These are phyloP conservation scores for Grammomys surdaster DNA, from an alignment of 2,113 vertebrate species.

Conservation along the genomic window DNA sequence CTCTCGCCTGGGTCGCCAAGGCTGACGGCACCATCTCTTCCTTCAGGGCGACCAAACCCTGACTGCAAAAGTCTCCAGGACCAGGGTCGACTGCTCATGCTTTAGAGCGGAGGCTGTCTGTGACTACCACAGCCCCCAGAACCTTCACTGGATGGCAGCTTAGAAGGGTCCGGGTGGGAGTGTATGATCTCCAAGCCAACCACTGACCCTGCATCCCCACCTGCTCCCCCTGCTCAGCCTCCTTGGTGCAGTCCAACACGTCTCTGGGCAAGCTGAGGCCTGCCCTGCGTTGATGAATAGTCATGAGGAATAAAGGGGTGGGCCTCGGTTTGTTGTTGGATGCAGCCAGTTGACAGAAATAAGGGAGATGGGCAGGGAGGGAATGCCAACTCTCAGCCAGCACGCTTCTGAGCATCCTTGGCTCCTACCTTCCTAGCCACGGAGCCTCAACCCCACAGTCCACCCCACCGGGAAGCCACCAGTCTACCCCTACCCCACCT, in stretches of 20 bases:
- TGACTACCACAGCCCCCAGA: not conserved
- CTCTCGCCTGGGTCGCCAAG: rapidly evolving
- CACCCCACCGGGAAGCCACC: not conserved
- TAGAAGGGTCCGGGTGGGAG: rapidly evolving
- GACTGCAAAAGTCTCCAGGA: not conserved
- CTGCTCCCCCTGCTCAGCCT: conserved; percentile 76
- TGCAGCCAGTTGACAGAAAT: conserved; percentile 92
- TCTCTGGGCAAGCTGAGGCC: conserved; percentile 92
- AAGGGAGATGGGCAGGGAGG: conserved; percentile 86
- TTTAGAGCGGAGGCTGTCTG: not conserved
- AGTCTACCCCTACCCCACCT: not conserved
- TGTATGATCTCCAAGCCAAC: conserved; percentile 16
- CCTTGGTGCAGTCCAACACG: conserved; percentile 90
- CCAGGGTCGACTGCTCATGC: rapidly evolving
- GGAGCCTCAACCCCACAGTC: not conserved
- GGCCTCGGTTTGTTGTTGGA: conserved; percentile 94
- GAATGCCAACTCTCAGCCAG: conserved; percentile 82
- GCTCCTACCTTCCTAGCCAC: conserved; percentile 63
- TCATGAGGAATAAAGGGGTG: conserved; percentile 92
- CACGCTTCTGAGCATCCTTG: conserved; percentile 73
- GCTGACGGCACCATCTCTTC: not conserved
- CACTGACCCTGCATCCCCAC: not conserved
- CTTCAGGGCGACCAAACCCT: not conserved
- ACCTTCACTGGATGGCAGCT: not conserved
- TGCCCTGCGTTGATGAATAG: conserved; percentile 94